Evolutionary conservation across 1,140 invertebrate species (phyloP), one percentile per base, ranked within the genome.

Genomic region (Lordiphosa clarofinis): DNA sequence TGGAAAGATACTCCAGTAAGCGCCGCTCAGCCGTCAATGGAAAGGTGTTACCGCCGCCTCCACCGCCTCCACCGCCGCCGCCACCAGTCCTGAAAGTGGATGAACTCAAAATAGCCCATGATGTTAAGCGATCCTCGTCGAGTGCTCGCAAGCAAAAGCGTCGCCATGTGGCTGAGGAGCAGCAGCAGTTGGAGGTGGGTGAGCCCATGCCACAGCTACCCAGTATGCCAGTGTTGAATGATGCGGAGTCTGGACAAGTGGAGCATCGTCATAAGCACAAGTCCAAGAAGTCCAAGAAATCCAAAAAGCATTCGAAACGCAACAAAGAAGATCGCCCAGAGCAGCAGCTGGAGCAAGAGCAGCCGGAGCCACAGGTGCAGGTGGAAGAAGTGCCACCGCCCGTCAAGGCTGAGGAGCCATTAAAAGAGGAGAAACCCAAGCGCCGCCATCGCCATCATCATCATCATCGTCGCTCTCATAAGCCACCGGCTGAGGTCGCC

Each of bases 201-300:
- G 43, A 31, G 21, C 6, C 21, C 3, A 13, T 12, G 21, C 11
- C n/a, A 15, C 13, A 15, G 13, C 4, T 24, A 4, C 28, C 31
- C 5, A 35, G 33, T 11, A 12, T 28, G n/a, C 35, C 35, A 0
- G 19, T 19, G 3, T 35, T 19, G 1, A 24, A 37, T 12, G n/a
- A 12, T 37, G 1, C 2, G 0, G 47, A 37, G 11, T n/a, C 10
- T 9, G 11, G 11, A 3, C 12, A 3, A 1, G 9, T 9, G 6
- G 9, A 6, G 5, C 37, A 12, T 1, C 47, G 35, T 1, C 15
- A 21, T 24, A 49, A 24, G 11, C 47, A 15, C n/a, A 49, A 49
- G 8, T 37, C 35, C 0, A 49, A 49, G 19, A 49, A 37, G 35
- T 15, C 47, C 1, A 49, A 49, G 19, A 49, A 49, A 36, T 35